Percentiles rank a stretch among this genome's conserved stretches.
Conservation (phyloP, 2,888 invertebrate genomes). For the Eupithecia insigniata region DNA sequence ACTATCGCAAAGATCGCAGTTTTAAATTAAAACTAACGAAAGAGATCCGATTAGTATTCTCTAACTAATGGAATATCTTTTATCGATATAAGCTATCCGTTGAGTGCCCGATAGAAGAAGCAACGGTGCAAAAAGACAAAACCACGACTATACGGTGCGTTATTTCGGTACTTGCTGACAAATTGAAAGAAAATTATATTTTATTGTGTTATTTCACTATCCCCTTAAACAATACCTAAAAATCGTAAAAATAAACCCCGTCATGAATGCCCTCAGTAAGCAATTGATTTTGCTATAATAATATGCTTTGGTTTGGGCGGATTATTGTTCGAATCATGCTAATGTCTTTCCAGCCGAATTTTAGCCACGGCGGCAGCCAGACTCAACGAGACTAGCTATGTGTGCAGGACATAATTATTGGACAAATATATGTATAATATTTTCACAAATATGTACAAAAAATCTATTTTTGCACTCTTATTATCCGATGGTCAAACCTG, state of each 20-base stretch:
- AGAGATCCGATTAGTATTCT: slow-evolving; percentile 18
- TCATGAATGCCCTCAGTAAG: too few relatives aligned
- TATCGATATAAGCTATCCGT: slow-evolving; percentile 45
- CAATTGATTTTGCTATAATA: too few relatives aligned
- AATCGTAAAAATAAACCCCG: too few relatives aligned
- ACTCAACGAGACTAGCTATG: not conserved
- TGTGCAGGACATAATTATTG: not conserved
- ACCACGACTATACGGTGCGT: not conserved
- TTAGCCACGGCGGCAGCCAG: not conserved
- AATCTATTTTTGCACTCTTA: not conserved
- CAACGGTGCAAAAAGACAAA: slow-evolving; percentile 35
- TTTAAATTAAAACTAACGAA: slow-evolving; percentile 19
- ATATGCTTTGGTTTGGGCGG: not conserved
- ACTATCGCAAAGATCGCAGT: slow-evolving; percentile 5
- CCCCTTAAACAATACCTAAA: too few relatives aligned
- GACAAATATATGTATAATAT: not conserved
- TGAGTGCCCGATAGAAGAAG: slow-evolving; percentile 46
- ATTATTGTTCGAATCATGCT: not conserved
- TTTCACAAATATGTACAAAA: not conserved
- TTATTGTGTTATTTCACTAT: not conserved
- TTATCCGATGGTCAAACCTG: not conserved
- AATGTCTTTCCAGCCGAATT: not conserved
- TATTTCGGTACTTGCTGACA: not conserved
- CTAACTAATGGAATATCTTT: slow-evolving; percentile 31
- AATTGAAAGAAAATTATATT: not conserved